Evolutionary conservation across 2,113 vertebrate species (phyloP).

Genomic region (Platichthys flesus): DNA sequence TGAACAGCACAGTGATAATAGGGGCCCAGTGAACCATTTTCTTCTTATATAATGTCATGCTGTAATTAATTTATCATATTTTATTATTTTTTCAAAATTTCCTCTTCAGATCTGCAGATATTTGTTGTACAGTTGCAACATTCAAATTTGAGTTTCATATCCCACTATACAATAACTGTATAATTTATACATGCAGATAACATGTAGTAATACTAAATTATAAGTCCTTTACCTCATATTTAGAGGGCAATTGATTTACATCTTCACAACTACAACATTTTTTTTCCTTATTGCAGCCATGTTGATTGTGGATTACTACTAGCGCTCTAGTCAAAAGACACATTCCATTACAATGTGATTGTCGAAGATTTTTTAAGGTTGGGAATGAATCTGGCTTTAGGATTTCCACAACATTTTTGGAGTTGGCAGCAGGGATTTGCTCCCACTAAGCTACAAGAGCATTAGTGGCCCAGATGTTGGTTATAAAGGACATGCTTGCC

Average conservation of each 20-base stretch:
- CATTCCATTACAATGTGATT: not conserved
- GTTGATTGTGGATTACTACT: not conserved
- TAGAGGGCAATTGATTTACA: not conserved
- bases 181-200: not conserved
- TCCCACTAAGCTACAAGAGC: not conserved
- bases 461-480: conserved; percentile 6
- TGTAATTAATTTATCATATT: no score
- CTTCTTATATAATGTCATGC: no score
- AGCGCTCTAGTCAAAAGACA: not conserved
- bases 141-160: not conserved
- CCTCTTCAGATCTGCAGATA: no score
- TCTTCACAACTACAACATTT: not conserved
- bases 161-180: not conserved
- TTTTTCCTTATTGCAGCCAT: not conserved
- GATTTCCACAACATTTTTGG: not conserved
- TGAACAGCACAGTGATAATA: no score
- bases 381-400: not conserved
- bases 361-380: not conserved
- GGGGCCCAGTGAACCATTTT: no score
- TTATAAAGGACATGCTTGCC: not conserved
- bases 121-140: no score
- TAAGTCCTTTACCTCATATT: no score
- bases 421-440: not conserved
- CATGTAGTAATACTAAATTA: not conserved
- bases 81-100: no score